A percentile compares a stretch with the other conserved stretches of the same genome.
Conservation (phyloP, 2,888 invertebrate genomes). For the Drosophila suboccidentalis region DNA sequence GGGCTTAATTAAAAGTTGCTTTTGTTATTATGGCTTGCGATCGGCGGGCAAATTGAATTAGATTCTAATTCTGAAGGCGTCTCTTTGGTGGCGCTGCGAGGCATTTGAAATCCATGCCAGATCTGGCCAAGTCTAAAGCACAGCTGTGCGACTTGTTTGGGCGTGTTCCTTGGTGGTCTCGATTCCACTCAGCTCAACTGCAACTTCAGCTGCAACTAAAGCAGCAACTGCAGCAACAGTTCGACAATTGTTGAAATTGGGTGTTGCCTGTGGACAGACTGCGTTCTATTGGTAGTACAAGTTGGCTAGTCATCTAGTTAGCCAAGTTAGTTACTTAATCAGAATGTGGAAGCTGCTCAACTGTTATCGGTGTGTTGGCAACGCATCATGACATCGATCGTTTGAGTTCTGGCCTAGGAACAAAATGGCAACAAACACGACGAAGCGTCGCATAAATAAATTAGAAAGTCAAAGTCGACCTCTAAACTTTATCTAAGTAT, state of each 20-base stretch:
- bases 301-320: slow-evolving; percentile 43
- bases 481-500: slow-evolving; percentile 77
- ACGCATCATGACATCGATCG: slow-evolving; percentile 46
- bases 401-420: slow-evolving; percentile 62
- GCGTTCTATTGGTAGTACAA: slow-evolving; percentile 49
- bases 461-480: slow-evolving; percentile 79
- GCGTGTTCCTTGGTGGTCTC: slow-evolving; percentile 77
- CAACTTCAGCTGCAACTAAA: slow-evolving; percentile 23
- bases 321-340: slow-evolving; percentile 30
- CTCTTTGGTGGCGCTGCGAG: slow-evolving; percentile 22
- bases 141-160: slow-evolving; percentile 78
- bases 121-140: slow-evolving; percentile 42
- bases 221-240: slow-evolving; percentile 11
- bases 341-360: slow-evolving; percentile 19
- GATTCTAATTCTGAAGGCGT: slow-evolving; percentile 39
- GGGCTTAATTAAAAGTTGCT: slow-evolving; percentile 54
- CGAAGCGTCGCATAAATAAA: slow-evolving; percentile 76
- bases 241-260: slow-evolving; percentile 68
- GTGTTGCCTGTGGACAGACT: slow-evolving; percentile 56
- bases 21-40: slow-evolving; percentile 24
- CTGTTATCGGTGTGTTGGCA: slow-evolving; percentile 41
- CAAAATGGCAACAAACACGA: slow-evolving; percentile 49
- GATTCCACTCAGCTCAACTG: slow-evolving; percentile 22
- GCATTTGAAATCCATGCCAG: slow-evolving; percentile 25
- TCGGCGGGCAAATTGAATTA: slow-evolving; percentile 69